A percentile compares a stretch with the other conserved stretches of the same genome.
Conservation (phyloP, 2,888 invertebrate species). For the Pimpla rufipes region DNA sequence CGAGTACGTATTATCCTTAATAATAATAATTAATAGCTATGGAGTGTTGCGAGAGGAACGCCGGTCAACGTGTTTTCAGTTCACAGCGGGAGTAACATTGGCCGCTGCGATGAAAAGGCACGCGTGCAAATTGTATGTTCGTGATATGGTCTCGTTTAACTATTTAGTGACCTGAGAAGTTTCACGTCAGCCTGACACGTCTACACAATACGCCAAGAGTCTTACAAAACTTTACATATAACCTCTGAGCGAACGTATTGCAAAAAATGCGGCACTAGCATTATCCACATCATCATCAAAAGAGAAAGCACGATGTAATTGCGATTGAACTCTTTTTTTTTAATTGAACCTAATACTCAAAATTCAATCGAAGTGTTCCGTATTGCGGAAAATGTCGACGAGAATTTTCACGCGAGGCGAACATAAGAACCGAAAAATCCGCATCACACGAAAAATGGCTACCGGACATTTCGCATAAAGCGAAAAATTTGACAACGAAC, state of each 20-base stretch:
- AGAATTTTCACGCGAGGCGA: too few species aligned
- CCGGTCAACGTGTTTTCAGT: conserved; percentile 27
- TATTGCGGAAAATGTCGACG: too few species aligned
- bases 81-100: conserved; percentile 29
- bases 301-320: too few species aligned
- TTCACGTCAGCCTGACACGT: neutral
- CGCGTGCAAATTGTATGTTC: conserved; percentile 51
- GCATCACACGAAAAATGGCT: too few species aligned
- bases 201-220: neutral
- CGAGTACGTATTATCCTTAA: conserved; percentile 59
- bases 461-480: too few species aligned
- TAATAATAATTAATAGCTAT: conserved; percentile 67
- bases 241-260: neutral
- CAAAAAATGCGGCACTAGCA: too few species aligned
- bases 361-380: too few species aligned
- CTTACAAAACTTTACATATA: neutral
- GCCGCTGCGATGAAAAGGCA: conserved; percentile 34
- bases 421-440: too few species aligned
- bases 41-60: conserved; percentile 46
- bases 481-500: too few species aligned
- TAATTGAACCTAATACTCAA: too few species aligned
- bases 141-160: conserved; percentile 25
- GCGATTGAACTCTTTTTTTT: too few species aligned
- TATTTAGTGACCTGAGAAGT: conserved; percentile 27
- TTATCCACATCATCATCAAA: too few species aligned